Conservation (phyloP, 1,140 invertebrate genomes). For the Anastrepha ludens region DNA sequence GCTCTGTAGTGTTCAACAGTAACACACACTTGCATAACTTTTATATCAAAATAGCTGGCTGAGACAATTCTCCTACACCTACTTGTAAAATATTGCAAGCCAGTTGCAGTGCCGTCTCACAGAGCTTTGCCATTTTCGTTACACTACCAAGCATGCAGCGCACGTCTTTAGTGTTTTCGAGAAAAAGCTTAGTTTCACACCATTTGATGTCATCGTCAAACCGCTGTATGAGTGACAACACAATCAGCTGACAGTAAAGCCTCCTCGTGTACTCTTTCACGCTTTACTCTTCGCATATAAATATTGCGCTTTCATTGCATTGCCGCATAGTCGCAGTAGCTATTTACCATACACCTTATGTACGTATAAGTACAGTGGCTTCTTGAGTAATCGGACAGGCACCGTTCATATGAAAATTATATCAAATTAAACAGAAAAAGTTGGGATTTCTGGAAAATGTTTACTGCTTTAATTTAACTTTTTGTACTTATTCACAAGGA, state of each 20-base stretch:
- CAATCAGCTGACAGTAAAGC: slow-evolving; percentile 29
- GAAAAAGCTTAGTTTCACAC: slow-evolving; percentile 13
- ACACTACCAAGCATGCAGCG: not conserved
- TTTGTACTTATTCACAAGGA: too few relatives aligned
- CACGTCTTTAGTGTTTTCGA: not conserved
- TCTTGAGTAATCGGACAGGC: too few relatives aligned
- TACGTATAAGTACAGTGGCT: too few relatives aligned
- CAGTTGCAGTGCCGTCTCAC: not conserved
- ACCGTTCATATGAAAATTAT: too few relatives aligned
- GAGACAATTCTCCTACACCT: not conserved
- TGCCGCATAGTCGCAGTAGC: not conserved
- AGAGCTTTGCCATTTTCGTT: not conserved
- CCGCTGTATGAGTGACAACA: not conserved
- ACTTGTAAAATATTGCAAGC: not conserved
- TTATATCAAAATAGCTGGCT: not conserved
- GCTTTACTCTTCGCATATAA: slow-evolving; percentile 4
- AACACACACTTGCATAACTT: too few relatives aligned
- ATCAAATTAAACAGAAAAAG: too few relatives aligned
- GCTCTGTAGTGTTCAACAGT: too few relatives aligned
- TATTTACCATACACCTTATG: too few relatives aligned
- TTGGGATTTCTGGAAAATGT: too few relatives aligned
- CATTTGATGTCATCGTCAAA: not conserved
- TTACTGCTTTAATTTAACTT: too few relatives aligned
- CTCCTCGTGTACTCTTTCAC: not conserved
- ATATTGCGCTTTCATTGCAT: not conserved